A percentile compares a stretch with the other conserved stretches of the same genome.
These are phyloP conservation scores for Megalops cyprinoides DNA, from an alignment of 2,797 vertebrate genomes.

Conservation along the genomic window DNA sequence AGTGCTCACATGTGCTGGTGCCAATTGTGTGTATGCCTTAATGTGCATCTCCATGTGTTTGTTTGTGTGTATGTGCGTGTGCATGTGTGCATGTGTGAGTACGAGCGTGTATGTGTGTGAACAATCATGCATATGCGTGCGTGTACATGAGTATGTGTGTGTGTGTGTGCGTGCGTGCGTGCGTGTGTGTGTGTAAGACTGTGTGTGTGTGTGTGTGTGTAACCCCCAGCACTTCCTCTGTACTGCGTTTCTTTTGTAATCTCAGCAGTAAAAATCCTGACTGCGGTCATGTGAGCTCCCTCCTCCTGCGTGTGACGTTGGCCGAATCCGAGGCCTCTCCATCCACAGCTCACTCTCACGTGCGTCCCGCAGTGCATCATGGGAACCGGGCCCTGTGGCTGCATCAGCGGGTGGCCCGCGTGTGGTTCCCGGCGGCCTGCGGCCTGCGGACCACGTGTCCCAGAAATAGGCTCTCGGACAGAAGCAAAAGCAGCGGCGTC, in stretches of 20 bases:
- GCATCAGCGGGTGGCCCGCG: constrained; percentile 33
- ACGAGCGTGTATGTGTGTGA: not conserved
- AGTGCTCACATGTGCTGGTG: no score
- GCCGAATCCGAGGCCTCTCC: no score
- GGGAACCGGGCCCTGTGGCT: constrained; percentile 3
- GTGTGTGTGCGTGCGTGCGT: not conserved
- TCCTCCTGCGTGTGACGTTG: no score
- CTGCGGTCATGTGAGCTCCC: no score
- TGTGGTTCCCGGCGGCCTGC: constrained; percentile 1
- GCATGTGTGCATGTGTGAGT: constrained; percentile 10
- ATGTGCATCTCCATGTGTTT: not conserved
- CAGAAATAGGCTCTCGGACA: constrained; percentile 12
- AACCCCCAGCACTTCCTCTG: no score
- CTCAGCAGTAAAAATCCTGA: no score
- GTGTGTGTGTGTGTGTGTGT: not conserved
- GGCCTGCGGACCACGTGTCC: constrained; percentile 17
- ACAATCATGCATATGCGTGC: no score
- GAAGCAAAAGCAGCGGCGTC: constrained; percentile 27
- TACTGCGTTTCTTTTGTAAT: no score
- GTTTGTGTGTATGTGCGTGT: constrained; percentile 19
- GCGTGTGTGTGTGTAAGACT: not conserved
- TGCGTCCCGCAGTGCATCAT: constrained; percentile 19
- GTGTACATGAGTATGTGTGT: not conserved
- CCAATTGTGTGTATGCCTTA: no score
- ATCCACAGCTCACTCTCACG: not conserved